Base-by-base conservation (phyloP, 2,888 invertebrate species). In the Mythimna loreyi region DNA sequence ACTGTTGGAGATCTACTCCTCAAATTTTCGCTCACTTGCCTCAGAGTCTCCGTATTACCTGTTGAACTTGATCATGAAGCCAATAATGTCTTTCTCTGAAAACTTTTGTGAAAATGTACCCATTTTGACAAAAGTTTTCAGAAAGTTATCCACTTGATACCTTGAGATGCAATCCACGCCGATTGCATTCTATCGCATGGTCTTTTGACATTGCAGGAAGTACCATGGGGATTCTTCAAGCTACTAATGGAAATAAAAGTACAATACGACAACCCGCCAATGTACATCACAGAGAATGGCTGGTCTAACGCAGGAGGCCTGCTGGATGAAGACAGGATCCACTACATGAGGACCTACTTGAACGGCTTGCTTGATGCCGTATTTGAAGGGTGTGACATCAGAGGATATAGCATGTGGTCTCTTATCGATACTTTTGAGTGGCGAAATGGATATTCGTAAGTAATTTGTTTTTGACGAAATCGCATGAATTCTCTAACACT, bases 401-500 rank as follows among this genome's bases (percentile, higher is more conserved):
- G 82, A 68, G 96, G 96, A 0, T 97, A 97, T 83, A 94, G 96
- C 0, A 96, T 94, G 0, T 97, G 97, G 97, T 96, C 96, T 40
- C 88, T 97, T 7, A 94, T 97, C 85, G 97, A 97, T 82, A 97
- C 96, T 81, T 97, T 97, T 82, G 97, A 97, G 87, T 97, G 97
- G 97, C 87, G 87, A 19, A 82, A 85, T 52, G 97, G 97, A 43
- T 97, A 96, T 84, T 92, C 89, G 96, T 96, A 87, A 94, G 96
- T 73, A 40, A 65, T 89, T 55, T 16, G 19, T 23, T 25, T 25
- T 6, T 28, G 28, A 28, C 8, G 28, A 3, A 47, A 47, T 45
- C 45, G 5, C 3, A 40, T 40, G 3, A 40, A 40, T 33, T 33
- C 33, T 33, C 33, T 33, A 30, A 30, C 30, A 30, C 30, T 8